phyloP scores from a whole-genome alignment of 2,113 vertebrate species.

The Baryphthengus martii region DNA sequence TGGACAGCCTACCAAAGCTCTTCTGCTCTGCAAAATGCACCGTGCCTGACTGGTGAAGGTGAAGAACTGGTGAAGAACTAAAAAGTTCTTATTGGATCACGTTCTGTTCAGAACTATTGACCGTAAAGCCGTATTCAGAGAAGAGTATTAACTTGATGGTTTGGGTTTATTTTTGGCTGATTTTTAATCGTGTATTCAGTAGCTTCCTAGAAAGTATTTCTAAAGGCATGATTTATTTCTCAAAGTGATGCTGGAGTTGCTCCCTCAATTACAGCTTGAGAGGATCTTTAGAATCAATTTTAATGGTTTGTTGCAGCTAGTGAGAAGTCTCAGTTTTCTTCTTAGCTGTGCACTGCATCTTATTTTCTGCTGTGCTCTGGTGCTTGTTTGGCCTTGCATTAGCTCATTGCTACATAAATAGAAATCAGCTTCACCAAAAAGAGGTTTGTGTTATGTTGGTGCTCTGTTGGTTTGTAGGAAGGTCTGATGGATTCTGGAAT shows the following conservation, averaged over 20 bases:
- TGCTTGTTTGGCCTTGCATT: background rate
- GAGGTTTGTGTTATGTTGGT: background rate
- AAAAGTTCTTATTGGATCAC: background rate
- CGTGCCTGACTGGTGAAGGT: background rate
- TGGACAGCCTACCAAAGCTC: background rate
- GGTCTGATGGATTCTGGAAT: background rate
- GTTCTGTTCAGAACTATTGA: background rate
- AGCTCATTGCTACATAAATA: background rate
- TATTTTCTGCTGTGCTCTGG: background rate
- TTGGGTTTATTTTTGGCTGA: background rate
- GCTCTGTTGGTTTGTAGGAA: background rate
- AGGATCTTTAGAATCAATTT: background rate
- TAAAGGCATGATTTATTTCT: background rate
- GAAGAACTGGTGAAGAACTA: too few species aligned
- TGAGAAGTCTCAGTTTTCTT: background rate
- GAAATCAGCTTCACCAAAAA: background rate
- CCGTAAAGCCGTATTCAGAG: background rate
- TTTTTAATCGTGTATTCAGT: background rate
- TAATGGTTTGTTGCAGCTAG: background rate
- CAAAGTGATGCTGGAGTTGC: background rate
- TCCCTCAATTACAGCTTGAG: background rate
- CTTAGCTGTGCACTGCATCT: background rate
- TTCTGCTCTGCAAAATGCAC: background rate
- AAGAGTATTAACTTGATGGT: background rate
- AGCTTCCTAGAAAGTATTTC: background rate